Conservation (phyloP, 1,140 invertebrate genomes). For the Drosophila lini region DNA sequence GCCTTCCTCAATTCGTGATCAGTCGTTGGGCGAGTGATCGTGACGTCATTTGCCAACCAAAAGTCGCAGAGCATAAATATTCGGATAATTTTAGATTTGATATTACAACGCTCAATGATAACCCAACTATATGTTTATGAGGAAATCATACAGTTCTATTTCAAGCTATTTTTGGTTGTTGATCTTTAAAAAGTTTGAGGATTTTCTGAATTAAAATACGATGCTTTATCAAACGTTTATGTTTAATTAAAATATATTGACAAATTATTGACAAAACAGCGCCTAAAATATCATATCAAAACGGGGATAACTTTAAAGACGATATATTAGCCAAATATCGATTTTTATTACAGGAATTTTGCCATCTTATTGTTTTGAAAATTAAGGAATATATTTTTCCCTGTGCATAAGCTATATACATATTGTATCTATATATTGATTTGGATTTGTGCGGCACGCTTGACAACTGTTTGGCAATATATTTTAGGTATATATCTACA, state of each 20-base stretch:
- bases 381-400: not conserved
- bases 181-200: not conserved
- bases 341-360: not conserved
- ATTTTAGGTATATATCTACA: not conserved
- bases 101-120: constrained; percentile 13
- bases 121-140: not conserved
- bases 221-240: not conserved
- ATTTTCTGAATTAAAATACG: not conserved
- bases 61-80: constrained; percentile 3
- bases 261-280: too few species aligned
- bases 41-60: constrained; percentile 60
- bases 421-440: constrained; percentile 5
- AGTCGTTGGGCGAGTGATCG: constrained; percentile 68
- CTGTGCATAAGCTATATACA: not conserved
- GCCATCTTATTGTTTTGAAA: not conserved
- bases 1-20: constrained; percentile 42
- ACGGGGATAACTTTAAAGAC: too few species aligned
- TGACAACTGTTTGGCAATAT: constrained; percentile 36
- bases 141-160: not conserved
- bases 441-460: constrained; percentile 37
- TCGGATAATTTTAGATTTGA: constrained; percentile 5
- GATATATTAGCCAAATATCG: too few species aligned
- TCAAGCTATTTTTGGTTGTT: not conserved
- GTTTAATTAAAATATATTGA: too few species aligned
- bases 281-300: too few species aligned